phyloP scores from a whole-genome alignment of 2,797 vertebrate genomes.

The Sebastiscus tertius region DNA sequence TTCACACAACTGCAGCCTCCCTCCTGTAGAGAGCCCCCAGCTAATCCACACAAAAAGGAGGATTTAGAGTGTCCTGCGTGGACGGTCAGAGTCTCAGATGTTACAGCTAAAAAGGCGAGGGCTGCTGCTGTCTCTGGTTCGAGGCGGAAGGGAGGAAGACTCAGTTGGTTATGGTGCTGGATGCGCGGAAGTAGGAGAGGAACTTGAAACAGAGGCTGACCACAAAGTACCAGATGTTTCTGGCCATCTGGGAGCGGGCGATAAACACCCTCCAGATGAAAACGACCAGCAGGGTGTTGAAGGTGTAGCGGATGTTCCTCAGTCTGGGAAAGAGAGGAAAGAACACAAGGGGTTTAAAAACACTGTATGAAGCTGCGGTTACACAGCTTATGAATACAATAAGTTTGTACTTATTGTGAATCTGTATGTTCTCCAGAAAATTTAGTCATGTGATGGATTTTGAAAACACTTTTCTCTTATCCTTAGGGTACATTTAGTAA shows the following conservation, averaged over 20 bases:
- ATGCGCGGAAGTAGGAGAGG: slow-evolving; percentile 93
- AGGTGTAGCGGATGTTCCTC: slow-evolving; percentile 92
- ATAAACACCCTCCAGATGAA: slow-evolving; percentile 96
- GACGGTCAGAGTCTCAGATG: slow-evolving; percentile 40
- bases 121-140: slow-evolving; percentile 25
- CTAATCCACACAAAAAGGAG: slow-evolving; percentile 39
- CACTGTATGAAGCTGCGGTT: background rate
- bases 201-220: slow-evolving; percentile 97
- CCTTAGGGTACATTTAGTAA: background rate
- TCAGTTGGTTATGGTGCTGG: slow-evolving; percentile 83
- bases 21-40: slow-evolving; percentile 18
- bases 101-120: slow-evolving; percentile 29
- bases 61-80: slow-evolving; percentile 1
- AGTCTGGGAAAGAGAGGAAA: slow-evolving; percentile 80
- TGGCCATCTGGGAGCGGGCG: slow-evolving; percentile 93
- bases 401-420: background rate
- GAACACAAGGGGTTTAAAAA: background rate
- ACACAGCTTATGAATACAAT: background rate
- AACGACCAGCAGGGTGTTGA: slow-evolving; percentile 91
- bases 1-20: slow-evolving; percentile 39
- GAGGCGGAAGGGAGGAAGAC: slow-evolving; percentile 46
- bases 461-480: background rate
- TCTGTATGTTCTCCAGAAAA: background rate
- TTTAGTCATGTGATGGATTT: rapidly evolving
- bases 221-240: slow-evolving; percentile 96